Base-by-base conservation (phyloP, 2,888 invertebrate genomes). In the Zele albiditarsus region DNA sequence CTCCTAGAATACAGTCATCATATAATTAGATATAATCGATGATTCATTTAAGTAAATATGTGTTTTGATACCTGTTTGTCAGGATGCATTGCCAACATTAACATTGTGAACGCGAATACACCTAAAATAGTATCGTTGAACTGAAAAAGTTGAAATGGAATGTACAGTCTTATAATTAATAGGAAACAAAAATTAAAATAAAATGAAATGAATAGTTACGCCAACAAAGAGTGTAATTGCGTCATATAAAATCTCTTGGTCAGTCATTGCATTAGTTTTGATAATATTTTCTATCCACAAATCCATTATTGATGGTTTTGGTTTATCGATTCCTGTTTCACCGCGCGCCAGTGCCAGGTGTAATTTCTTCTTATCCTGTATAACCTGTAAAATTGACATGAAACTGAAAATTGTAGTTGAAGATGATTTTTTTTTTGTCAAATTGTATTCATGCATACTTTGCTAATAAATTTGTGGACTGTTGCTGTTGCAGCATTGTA, bases 31-130 rank as follows among this genome's bases (percentile, higher is more conserved):
- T 12, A 14, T 31, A 23, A 38, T 1, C 25, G 27, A 14, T 23
- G 14, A 20, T 12, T 46, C 12, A 42, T 28, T 6, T 3, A 4
- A 3, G 5, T 53, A 27, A 25, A n/a, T n/a, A 20, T 33, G 3
- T n/a, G n/a, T 49, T 20, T 20, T 23, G 20, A 8, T 46, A 71
- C 71, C 27, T 73, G 66, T 16, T 42, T 38, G 10, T 73, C 66
- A n/a, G 49, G 57, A 28, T 57, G 23, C 72, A 73, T 73, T 20
- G 66, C 66, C 5, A 66, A 25, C 72, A 73, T 65, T 27, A 66
- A 6, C 3, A 73, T 25, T 14, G 66, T n/a, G 20, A 73, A 73
- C 1, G 57, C 25, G 0, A 12, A 16, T 16, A 42, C n/a, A 4
- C 63, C 57, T 16, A 3, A 3, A n/a, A 66, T 27, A 8, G 72